Percentiles rank a stretch among this genome's conserved stretches.
These are phyloP conservation scores for Ptiloglossa arizonensis DNA, from an alignment of 1,140 invertebrate species.

Conservation along the genomic window DNA sequence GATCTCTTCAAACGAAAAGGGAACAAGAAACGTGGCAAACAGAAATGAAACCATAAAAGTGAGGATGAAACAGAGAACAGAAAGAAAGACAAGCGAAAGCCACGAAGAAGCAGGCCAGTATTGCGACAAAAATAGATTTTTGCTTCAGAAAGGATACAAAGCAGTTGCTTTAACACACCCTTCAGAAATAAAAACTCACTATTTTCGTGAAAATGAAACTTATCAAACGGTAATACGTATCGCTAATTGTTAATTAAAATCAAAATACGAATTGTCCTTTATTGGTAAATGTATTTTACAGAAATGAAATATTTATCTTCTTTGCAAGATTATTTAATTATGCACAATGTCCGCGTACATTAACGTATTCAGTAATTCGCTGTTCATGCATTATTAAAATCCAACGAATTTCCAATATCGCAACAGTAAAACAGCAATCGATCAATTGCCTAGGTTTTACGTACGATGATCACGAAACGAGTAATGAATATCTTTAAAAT, in stretches of 20 bases:
- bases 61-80: not conserved
- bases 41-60: not conserved
- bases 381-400: not conserved
- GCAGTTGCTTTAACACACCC: not conserved
- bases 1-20: not conserved
- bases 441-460: not conserved
- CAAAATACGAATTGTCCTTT: not conserved
- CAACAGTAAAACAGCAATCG: not conserved
- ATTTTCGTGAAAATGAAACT: too few species aligned
- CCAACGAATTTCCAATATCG: not conserved
- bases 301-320: slow-evolving; percentile 3
- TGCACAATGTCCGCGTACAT: not conserved
- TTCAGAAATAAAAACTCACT: not conserved
- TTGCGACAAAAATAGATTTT: slow-evolving; percentile 1
- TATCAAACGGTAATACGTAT: not conserved
- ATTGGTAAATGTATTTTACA: not conserved
- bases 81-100: not conserved
- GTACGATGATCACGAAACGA: not conserved
- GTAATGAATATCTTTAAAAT: not conserved
- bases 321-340: not conserved
- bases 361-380: not conserved
- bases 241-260: not conserved
- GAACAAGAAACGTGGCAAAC: slow-evolving; percentile 4
- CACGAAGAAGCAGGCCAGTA: not conserved
- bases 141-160: not conserved